Evolutionary conservation across 2,797 vertebrate genomes (phyloP), one percentile per base, ranked within the genome.

Genomic region (Arnoldichthys spilopterus): DNA sequence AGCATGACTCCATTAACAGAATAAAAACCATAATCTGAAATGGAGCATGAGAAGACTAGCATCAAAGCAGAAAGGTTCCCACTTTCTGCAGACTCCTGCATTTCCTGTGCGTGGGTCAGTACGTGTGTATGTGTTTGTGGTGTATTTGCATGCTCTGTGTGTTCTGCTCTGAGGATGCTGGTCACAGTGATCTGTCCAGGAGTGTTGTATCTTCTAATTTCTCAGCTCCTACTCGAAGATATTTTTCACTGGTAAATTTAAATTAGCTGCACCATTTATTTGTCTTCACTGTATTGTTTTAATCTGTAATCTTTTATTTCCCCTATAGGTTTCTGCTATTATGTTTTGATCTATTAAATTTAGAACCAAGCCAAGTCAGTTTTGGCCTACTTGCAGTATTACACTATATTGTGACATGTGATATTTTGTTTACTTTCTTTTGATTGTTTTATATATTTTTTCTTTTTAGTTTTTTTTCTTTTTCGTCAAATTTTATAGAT

Each of bases 401-500:
- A 6, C 16, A 64, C 67, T 67, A 62, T 71, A 15, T 76, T 26
- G 12, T 45, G 9, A 45, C 30, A 61, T 26, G 12, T 45, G 9
- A 45, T 45, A 61, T 43, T 30, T 2, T 49, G 9, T 79, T 64
- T 68, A 72, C 43, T 2, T 49, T 59, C 22, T 34, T 77, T 77
- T 56, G 43, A 62, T 20, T 53, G 0, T 84, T 82, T 77, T 81
- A 87, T 74, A 30, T 87, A 81, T 81, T 78, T 78, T 84, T 74
- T 85, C 85, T 87, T 76, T 86, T 43, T 76, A 32, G 63, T 83
- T 78, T 45, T 37, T 78, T 80, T 78, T 62, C 74, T 4, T 89
- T 87, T 88, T 28, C 6, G 9, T 71, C 80, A 80, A 76, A 90
- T 85, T 91, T 88, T 89, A 89, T 88, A 88, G 81, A 72, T 87